Base-by-base conservation (phyloP, 2,888 invertebrate genomes). In the Rhingia rostrata region DNA sequence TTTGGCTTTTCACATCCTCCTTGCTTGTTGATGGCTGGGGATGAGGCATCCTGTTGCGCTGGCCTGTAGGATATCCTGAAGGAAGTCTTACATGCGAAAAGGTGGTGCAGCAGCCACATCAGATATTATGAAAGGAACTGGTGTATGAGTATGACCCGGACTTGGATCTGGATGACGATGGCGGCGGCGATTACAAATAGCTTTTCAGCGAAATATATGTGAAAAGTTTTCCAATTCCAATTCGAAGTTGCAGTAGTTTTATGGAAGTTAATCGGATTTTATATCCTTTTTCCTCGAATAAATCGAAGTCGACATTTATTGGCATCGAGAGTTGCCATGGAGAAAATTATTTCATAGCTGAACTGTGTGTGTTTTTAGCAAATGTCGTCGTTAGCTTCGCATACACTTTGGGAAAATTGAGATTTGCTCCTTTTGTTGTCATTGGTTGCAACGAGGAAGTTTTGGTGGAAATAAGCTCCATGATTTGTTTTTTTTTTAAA, bases 171-270 rank as follows among this genome's bases (percentile, higher is more conserved):
- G 37, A 12, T 22, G 60, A 30, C 22, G 49, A 9, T 30, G 10
- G 10, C 30, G 49, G 30, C 10, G 54, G 73, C 83, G 80, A 80
- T 80, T 84, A 84, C 84, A 84, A 83, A 84, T 80, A 84, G 80
- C 84, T 84, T 84, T 84, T 80, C 43, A 75, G 70, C 80, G 84
- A 80, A 80, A 84, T 75, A 70, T 80, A 84, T 84, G 84, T 84
- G 84, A 84, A 84, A 84, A 84, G 80, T 84, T 84, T 84, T 84
- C 84, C 84, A 84, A 84, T 84, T 84, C 84, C 84, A 70, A 70
- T 84, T 80, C 80, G 60, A 80, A 84, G 80, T 84, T 75, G 80
- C 70, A 84, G 84, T 84, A 84, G 84, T 84, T 84, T 79, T 75
- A 22, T 70, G 64, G 84, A 80, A 84, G 80, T 84, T 84, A 80